Evolutionary conservation across 2,888 invertebrate genomes (phyloP), one percentile per base, ranked within the genome.

Genomic region (Unio pictorum): DNA sequence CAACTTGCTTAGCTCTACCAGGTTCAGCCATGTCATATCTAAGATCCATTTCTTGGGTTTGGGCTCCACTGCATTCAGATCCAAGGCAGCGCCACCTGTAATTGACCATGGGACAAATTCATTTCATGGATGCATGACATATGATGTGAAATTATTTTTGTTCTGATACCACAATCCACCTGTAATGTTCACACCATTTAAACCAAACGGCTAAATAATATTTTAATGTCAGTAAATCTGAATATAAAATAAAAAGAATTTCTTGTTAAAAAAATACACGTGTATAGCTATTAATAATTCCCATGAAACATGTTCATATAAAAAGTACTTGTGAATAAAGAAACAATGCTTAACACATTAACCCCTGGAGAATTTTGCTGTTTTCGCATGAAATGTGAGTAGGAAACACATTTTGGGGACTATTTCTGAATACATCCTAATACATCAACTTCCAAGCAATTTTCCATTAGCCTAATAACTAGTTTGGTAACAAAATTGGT

Each of bases 21-120:
- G 79, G 81, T 90, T 90, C 26, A 90, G 81, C 90, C 90, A 90
- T 4, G 90, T 90, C 87, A 90, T 88, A 74, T 90, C 90, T 26
- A 86, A 85, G 66, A 90, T 90, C 90, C 90, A 90, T 72, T 90
- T 90, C 82, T 88, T 90, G 6, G 90, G 90, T 75, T 90, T 90
- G 17, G 90, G 89, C 69, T 90, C 89, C 17, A 90, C 90, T 61
- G 89, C 87, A 77, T 90, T 90, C 73, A 90, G 77, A 73, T 90
- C 90, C 28, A 90, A 76, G 0, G 90, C 90, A 73, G 90, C 90
- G 67, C 90, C 90, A 83, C 90, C 90, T 89, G 68, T 4, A 59
- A 45, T 59, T 17, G 45, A 65, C 18, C 56, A n/a, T 61, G 17
- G 11, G 11, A 68, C 1, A 61, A 17, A 54, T 4, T 11, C 20